These are phyloP conservation scores for Drosophila paramelanica DNA, from an alignment of 2,888 invertebrate genomes.

Conservation along the genomic window DNA sequence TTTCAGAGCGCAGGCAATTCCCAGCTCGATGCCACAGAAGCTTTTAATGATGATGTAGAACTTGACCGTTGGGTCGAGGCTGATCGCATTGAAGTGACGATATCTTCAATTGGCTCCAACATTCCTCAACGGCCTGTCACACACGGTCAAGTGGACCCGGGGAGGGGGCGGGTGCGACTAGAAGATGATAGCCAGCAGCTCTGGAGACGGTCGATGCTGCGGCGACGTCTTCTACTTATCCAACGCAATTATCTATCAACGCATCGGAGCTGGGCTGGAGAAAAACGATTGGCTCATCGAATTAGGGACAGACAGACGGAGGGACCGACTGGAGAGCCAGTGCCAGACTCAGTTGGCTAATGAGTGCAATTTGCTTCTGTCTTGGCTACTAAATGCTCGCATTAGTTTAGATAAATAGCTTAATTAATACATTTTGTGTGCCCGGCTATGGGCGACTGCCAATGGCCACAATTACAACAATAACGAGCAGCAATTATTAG, in stretches of 20 bases:
- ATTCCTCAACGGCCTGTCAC: conserved; percentile 49
- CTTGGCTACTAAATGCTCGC: conserved; percentile 80
- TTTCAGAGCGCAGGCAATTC: neutral
- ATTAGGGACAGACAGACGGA: conserved; percentile 15
- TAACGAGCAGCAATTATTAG: conserved; percentile 75
- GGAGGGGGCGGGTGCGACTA: neutral
- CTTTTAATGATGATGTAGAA: conserved; percentile 67
- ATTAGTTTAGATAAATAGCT: conserved; percentile 80
- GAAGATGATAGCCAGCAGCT: conserved; percentile 4
- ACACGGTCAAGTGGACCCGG: conserved; percentile 3
- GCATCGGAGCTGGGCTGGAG: conserved; percentile 32
- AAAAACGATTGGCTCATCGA: conserved; percentile 71
- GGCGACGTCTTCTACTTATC: conserved; percentile 54
- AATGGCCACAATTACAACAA: conserved; percentile 72
- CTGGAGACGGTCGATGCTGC: conserved; percentile 2
- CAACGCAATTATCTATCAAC: conserved; percentile 65
- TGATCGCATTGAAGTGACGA: conserved; percentile 70
- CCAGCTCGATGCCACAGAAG: conserved; percentile 7
- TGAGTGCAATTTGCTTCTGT: conserved; percentile 80
- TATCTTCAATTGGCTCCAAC: conserved; percentile 65
- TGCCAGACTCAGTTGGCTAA: conserved; percentile 52
- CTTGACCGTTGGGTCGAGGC: conserved; percentile 37
- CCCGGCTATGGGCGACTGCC: conserved; percentile 35
- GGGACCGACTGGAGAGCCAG: conserved; percentile 1
- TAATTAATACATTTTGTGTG: conserved; percentile 77